Conservation (phyloP, 1,140 invertebrate genomes). For the Diprion similis region DNA sequence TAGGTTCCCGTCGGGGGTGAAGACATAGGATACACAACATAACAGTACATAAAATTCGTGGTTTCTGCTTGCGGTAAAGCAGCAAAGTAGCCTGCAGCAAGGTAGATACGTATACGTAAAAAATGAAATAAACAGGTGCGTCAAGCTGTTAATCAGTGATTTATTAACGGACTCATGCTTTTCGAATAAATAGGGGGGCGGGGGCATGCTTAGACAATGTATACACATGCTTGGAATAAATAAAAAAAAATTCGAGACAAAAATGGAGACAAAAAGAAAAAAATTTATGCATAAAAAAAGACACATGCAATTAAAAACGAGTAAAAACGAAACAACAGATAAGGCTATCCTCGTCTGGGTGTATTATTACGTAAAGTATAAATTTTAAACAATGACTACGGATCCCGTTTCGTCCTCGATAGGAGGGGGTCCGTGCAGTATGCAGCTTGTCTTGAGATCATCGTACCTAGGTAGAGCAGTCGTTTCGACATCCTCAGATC, state of each 20-base stretch:
- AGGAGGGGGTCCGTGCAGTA: conserved; percentile 55
- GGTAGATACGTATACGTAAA: conserved; percentile 23
- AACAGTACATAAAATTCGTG: conserved; percentile 8
- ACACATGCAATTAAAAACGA: conserved; percentile 41
- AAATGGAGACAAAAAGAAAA: conserved; percentile 30
- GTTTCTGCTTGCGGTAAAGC: conserved; percentile 41
- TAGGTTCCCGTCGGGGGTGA: not conserved
- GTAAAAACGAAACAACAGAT: conserved; percentile 22
- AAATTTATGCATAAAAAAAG: conserved; percentile 30
- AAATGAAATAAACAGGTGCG: conserved; percentile 56
- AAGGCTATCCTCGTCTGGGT: conserved; percentile 16
- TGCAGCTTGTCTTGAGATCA: conserved; percentile 61
- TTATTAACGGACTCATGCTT: conserved; percentile 57
- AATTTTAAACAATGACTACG: conserved; percentile 60
- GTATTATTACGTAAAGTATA: conserved; percentile 22
- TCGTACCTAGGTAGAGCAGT: conserved; percentile 59
- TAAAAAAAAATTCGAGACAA: conserved; percentile 34
- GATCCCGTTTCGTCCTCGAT: conserved; percentile 62
- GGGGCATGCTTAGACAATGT: conserved; percentile 55
- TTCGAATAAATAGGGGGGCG: conserved; percentile 47
- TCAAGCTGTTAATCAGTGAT: conserved; percentile 59
- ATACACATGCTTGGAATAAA: conserved; percentile 52
- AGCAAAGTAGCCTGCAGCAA: conserved; percentile 46
- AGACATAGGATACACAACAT: conserved; percentile 6
- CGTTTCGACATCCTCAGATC: conserved; percentile 49